A percentile compares a stretch with the other conserved stretches of the same genome.
phyloP scores from a whole-genome alignment of 2,888 invertebrate genomes.

The Cephus sareptanus region DNA sequence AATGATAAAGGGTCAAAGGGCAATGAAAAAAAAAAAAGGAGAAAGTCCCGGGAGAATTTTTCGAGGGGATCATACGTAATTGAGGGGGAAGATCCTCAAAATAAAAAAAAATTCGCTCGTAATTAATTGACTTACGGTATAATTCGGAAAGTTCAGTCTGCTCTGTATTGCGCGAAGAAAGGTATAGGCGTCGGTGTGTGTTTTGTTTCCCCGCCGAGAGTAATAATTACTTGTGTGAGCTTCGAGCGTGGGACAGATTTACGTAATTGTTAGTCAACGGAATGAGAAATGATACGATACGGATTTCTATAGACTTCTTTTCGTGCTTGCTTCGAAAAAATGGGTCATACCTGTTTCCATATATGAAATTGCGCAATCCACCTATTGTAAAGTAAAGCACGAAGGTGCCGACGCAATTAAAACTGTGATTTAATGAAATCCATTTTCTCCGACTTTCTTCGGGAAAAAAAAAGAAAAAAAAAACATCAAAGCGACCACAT shows the following conservation, averaged over 20 bases:
- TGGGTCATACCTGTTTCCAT: not conserved
- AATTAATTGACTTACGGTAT: not conserved
- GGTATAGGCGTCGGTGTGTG: not conserved
- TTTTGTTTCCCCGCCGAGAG: not conserved
- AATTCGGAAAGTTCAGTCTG: not conserved
- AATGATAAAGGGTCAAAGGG: not conserved
- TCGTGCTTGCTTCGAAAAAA: not conserved
- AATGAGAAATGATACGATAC: not conserved
- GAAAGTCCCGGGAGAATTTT: not conserved
- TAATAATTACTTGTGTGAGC: not conserved
- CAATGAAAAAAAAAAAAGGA: not conserved
- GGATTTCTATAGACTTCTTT: not conserved
- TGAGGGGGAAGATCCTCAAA: not conserved
- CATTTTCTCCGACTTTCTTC: too few relatives aligned
- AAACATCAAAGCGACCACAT: too few relatives aligned
- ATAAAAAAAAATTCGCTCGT: not conserved
- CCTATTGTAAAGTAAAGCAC: not conserved
- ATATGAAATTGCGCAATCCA: not conserved
- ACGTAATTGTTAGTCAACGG: not conserved
- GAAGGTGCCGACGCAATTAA: not conserved
- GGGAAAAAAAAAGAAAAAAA: too few relatives aligned
- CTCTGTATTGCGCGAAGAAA: not conserved
- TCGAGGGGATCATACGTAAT: not conserved
- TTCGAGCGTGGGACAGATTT: conserved; percentile 2
- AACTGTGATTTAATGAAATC: not conserved